Percentiles rank a stretch among this genome's conserved stretches.
Evolutionary conservation across 2,888 invertebrate genomes (phyloP).

Genomic region (Diplolepis rosae): DNA sequence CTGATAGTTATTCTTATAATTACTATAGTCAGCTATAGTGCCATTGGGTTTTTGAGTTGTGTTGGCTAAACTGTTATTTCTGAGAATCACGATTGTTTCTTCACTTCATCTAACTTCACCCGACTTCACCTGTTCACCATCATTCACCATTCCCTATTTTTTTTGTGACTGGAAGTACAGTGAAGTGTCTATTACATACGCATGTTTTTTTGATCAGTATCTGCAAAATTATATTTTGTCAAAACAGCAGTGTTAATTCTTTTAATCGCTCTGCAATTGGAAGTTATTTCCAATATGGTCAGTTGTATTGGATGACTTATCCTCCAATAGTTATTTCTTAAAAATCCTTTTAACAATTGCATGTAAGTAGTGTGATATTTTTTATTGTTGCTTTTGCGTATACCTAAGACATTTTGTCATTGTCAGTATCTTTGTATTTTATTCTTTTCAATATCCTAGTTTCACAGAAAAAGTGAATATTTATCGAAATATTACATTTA

Average conservation of each 20-base stretch:
- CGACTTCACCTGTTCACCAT: no score
- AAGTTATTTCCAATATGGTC: conserved; percentile 8
- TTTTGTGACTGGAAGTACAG: no score
- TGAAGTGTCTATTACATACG: no score
- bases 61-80: no score
- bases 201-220: not conserved
- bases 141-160: no score
- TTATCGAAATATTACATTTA: no score
- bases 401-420: not conserved
- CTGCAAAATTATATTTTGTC: not conserved
- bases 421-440: not conserved
- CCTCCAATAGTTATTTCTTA: conserved; percentile 14
- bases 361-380: conserved; percentile 38
- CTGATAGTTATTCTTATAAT: not conserved
- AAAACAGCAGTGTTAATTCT: conserved; percentile 11
- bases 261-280: not conserved
- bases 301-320: not conserved
- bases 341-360: conserved; percentile 16
- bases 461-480: no score
- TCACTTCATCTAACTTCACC: no score
- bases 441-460: no score
- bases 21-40: not conserved
- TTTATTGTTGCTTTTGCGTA: not conserved
- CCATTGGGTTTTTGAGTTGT: no score
- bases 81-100: no score